Evolutionary conservation across 2,888 invertebrate genomes (phyloP), one percentile per base, ranked within the genome.

Genomic region (Sussaba pulchella): DNA sequence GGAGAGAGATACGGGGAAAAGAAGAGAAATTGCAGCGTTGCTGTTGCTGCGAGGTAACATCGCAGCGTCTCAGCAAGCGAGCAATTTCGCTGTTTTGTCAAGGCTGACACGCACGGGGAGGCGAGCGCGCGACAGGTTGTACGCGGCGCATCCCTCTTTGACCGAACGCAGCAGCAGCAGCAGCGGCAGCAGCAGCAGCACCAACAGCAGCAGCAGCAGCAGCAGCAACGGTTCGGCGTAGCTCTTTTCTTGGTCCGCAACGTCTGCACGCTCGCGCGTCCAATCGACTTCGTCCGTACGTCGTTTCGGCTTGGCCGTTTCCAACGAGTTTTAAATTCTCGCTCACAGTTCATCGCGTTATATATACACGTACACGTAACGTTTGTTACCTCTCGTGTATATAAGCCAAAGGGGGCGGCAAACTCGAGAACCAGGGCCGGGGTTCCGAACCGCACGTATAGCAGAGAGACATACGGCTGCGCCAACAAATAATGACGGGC

Each of bases 381-480:
- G 36, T 17, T 59, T 59, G 43, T n/a, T 43, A 39, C 66, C 59
- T 26, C 69, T 54, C 50, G 66, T 66, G 52, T 52, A 24, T 69
- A 43, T 54, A 45, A 64, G 50, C 67, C 69, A 21, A 63, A 41
- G 36, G 43, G 61, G 63, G 59, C 36, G 61, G 41, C 12, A 50
- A 59, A 45, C n/a, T n/a, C 17, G 57, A 69, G 54, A 57, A 69
- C 54, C 54, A 26, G 43, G 21, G 26, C 45, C 14, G 43, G 24
- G 47, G n/a, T n/a, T 54, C 54, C 19, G 47, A 72, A 52, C 31
- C 24, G 50, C 24, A 61, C 61, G 31, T 10, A 21, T 19, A 10
- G 61, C 88, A 88, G 89, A 88, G 90, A 91, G 91, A 91, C 91
- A 91, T 90, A 91, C 91, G 91, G 90, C 88, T 88, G 88, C 87